Evolutionary conservation across 2,113 vertebrate species (phyloP).

Genomic region (Fukomys damarensis): DNA sequence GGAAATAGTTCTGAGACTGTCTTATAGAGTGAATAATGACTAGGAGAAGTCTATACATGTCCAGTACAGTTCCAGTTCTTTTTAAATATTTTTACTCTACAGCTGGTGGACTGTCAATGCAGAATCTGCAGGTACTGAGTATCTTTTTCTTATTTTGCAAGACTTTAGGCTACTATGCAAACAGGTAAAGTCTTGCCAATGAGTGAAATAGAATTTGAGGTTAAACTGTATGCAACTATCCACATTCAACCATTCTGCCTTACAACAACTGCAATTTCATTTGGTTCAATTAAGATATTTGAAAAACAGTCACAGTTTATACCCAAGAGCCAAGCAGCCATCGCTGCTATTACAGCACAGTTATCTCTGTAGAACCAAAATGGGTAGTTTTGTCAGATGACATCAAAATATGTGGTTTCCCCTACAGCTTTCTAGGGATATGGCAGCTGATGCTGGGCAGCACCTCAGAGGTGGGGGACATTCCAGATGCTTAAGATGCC

Average conservation of each 20-base stretch:
- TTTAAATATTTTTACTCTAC: neutral
- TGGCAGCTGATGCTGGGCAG: neutral
- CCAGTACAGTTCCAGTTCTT: neutral
- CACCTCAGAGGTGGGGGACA: neutral
- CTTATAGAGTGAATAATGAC: neutral
- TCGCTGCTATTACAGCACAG: neutral
- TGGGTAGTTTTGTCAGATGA: neutral
- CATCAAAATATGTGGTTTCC: neutral
- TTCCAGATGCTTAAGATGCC: neutral
- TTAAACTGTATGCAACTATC: neutral
- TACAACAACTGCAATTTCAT: neutral
- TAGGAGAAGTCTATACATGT: neutral
- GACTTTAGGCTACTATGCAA: neutral
- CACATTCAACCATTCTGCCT: neutral
- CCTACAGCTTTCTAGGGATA: neutral
- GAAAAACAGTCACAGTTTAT: rapidly evolving
- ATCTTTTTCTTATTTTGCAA: neutral
- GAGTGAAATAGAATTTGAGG: neutral
- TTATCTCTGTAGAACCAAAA: neutral
- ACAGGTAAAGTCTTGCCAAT: neutral
- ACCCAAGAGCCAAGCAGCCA: rapidly evolving
- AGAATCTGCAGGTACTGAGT: neutral
- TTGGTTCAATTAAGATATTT: rapidly evolving
- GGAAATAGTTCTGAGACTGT: neutral
- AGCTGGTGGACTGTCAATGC: neutral